These are phyloP conservation scores for Myotis yumanensis DNA, from an alignment of 2,113 vertebrate genomes.

Conservation along the genomic window DNA sequence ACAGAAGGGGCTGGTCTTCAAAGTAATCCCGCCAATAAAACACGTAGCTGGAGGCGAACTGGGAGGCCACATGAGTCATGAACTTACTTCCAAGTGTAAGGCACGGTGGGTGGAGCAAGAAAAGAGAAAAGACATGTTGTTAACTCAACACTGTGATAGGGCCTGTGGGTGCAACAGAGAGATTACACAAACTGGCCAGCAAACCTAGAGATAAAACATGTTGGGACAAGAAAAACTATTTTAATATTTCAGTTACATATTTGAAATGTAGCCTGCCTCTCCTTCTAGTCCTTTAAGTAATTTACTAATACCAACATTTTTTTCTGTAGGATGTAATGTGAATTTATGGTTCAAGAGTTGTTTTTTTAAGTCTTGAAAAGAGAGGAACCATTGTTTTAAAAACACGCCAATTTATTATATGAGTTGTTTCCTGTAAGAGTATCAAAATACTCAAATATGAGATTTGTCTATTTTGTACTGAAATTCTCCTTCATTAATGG, in stretches of 20 bases:
- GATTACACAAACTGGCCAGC: slow-evolving; percentile 39
- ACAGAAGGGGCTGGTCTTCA: slow-evolving; percentile 91
- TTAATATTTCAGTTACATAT: background rate
- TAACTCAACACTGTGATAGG: slow-evolving; percentile 31
- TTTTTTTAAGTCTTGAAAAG: background rate
- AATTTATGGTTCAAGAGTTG: background rate
- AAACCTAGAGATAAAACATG: slow-evolving; percentile 34
- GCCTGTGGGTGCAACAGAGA: slow-evolving; percentile 24
- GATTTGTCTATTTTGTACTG: slow-evolving; percentile 27
- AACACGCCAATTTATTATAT: background rate
- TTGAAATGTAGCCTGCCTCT: background rate
- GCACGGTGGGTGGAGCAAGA: slow-evolving; percentile 42
- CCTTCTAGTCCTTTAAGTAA: background rate
- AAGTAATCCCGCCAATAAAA: slow-evolving; percentile 98
- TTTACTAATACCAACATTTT: background rate
- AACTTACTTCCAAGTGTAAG: slow-evolving; percentile 91
- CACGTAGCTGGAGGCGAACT: slow-evolving; percentile 97
- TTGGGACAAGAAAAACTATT: slow-evolving; percentile 15
- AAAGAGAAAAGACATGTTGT: slow-evolving; percentile 56
- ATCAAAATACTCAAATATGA: slow-evolving; percentile 30
- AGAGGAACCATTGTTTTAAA: background rate
- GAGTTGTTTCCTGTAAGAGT: slow-evolving; percentile 25
- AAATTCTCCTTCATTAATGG: background rate
- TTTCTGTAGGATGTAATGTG: background rate
- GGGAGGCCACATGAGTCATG: slow-evolving; percentile 97